Base-by-base conservation (phyloP, 2,113 vertebrate genomes). In the Xyliphius kryptos region DNA sequence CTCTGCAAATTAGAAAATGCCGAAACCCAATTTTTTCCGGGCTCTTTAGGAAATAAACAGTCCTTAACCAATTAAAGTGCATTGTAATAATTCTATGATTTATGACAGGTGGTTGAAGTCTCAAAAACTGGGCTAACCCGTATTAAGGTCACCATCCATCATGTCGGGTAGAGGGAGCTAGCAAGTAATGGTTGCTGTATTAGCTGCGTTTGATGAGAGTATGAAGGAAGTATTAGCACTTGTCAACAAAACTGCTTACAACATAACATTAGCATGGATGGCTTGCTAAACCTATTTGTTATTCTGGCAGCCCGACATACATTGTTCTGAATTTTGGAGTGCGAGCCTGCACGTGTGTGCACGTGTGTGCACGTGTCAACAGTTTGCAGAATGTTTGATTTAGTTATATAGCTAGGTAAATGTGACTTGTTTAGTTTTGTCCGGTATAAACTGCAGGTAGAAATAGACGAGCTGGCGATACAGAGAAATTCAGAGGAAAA, bases 241-340 rank as follows among this genome's bases (percentile, higher is more conserved):
- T 97, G 95, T 97, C 95, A 97, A 98, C 93, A 97, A 97, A 98
- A 98, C 91, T 98, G 95, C 96, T 96, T 97, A 97, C 95, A 97
- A 97, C 94, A 96, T 94, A 96, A 93, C 93, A 98, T 98, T 97
- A 97, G 95, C 93, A 98, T 98, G 95, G 93, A 97, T 91, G 91
- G 91, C 87, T 89, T 92, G 89, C 89, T 84, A 84, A 82, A 90
- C 91, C 95, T 94, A 97, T 97, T 98, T 93, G 94, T 97, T 97
- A 98, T 97, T 92, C 95, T 97, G 95, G 93, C 95, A 98, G 93
- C n/a, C 95, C n/a, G n/a, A n/a, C n/a, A n/a, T n/a, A n/a, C n/a
- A n/a, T n/a, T n/a, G n/a, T n/a, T n/a, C n/a, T 41, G 26, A 8
- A 37, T 41, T 17, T 37, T n/a, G n/a, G n/a, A n/a, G n/a, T n/a